Conservation (phyloP, 2,888 invertebrate genomes). For the Oconnorella tubifera region DNA sequence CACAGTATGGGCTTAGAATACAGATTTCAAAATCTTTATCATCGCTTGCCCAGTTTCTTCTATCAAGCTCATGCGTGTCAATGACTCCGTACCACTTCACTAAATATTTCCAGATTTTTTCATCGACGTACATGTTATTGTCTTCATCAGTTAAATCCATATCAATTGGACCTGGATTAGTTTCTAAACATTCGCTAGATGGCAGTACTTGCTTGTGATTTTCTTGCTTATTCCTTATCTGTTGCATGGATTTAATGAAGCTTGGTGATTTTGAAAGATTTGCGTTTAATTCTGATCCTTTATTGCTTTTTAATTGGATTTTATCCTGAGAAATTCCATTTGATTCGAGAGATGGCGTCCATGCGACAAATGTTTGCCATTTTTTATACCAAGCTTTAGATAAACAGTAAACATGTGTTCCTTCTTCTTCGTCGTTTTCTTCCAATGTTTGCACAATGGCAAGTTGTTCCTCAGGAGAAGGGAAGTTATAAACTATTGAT, state of each 20-base stretch:
- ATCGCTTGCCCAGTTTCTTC: conserved; percentile 36
- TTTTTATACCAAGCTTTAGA: conserved; percentile 30
- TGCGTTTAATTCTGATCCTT: not conserved
- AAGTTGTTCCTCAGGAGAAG: conserved; percentile 25
- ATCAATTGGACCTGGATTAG: conserved; percentile 16
- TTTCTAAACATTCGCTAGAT: not conserved
- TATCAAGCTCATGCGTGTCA: conserved; percentile 31
- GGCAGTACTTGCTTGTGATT: not conserved
- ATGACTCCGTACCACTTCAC: conserved; percentile 40
- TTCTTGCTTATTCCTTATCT: no score
- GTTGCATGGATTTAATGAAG: no score
- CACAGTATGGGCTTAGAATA: conserved; percentile 32
- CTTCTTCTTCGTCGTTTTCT: conserved; percentile 31
- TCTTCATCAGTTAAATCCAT: conserved; percentile 32
- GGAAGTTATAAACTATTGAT: no score
- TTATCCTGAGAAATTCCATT: no score
- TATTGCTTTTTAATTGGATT: not conserved
- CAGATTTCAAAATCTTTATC: conserved; percentile 37
- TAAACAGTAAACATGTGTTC: conserved; percentile 29
- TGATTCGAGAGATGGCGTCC: not conserved
- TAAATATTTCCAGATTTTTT: conserved; percentile 40
- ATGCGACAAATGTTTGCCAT: conserved; percentile 32
- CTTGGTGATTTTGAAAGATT: not conserved
- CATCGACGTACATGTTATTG: conserved; percentile 38
- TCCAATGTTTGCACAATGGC: conserved; percentile 27